These are phyloP conservation scores for Clanis bilineata DNA, from an alignment of 2,888 invertebrate genomes.

Conservation along the genomic window DNA sequence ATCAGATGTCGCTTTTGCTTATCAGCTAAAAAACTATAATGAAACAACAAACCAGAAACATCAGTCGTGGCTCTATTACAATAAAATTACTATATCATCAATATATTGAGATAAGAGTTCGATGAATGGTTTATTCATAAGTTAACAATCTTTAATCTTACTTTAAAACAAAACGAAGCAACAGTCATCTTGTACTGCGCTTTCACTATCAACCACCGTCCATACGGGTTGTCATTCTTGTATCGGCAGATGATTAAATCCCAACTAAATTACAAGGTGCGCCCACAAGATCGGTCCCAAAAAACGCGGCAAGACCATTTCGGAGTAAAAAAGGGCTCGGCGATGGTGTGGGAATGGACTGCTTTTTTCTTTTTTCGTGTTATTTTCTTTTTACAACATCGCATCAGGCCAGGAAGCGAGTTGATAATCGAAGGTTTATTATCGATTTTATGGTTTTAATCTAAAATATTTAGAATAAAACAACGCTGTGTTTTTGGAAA, in stretches of 20 bases:
- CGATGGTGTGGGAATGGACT: conserved; percentile 69
- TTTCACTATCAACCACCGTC: conserved; percentile 51
- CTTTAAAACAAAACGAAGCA: not conserved
- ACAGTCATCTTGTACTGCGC: conserved; percentile 23
- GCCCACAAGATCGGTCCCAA: conserved; percentile 61
- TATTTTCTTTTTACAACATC: not conserved
- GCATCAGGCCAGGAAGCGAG: conserved; percentile 45
- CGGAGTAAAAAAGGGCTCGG: conserved; percentile 51
- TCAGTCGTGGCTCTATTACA: too few species aligned
- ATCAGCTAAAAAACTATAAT: too few species aligned
- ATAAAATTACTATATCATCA: too few species aligned
- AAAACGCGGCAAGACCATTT: conserved; percentile 46
- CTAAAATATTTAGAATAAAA: conserved; percentile 25
- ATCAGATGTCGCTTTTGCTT: too few species aligned
- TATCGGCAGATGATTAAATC: conserved; percentile 67
- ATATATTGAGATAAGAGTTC: too few species aligned
- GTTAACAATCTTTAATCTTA: not conserved
- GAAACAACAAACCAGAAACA: too few species aligned
- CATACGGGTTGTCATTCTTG: conserved; percentile 67
- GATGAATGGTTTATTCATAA: too few species aligned
- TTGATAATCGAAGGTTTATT: conserved; percentile 51
- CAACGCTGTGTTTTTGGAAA: not conserved
- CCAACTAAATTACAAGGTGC: conserved; percentile 70
- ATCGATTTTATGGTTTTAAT: conserved; percentile 25
- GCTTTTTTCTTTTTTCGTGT: conserved; percentile 50